A percentile compares a stretch with the other conserved stretches of the same genome.
phyloP scores from a whole-genome alignment of 1,140 invertebrate genomes.

The Lamellibrachia luymesi region DNA sequence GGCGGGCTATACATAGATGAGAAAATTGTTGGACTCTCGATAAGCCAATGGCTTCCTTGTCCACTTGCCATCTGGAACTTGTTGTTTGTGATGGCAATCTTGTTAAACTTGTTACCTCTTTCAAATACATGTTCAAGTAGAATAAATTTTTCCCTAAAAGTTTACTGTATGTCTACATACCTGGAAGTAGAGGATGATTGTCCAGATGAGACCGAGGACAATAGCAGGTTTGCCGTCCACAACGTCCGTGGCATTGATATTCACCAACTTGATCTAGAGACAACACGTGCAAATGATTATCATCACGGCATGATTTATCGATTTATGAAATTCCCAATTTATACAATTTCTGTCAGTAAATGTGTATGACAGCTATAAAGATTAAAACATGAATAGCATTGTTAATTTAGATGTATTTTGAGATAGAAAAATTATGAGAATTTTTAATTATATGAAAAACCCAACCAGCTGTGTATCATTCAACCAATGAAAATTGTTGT shows the following conservation, averaged over 20 bases:
- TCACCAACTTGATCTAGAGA: conserved; percentile 90
- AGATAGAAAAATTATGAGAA: background rate
- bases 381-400: background rate
- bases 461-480: too few relatives aligned
- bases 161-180: conserved; percentile 60
- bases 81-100: too few relatives aligned
- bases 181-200: conserved; percentile 99
- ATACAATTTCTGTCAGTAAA: background rate
- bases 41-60: too few relatives aligned
- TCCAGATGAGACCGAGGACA: conserved; percentile 97
- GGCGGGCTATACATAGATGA: too few relatives aligned
- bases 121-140: background rate
- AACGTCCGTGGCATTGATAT: conserved; percentile 96
- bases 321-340: too few relatives aligned
- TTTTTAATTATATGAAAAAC: background rate
- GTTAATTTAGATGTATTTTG: too few relatives aligned
- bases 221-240: conserved; percentile 97
- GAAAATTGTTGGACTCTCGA: too few relatives aligned
- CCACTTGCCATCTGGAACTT: too few relatives aligned
- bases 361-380: background rate
- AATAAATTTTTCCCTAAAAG: background rate
- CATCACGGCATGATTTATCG: too few relatives aligned
- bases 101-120: too few relatives aligned
- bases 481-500: too few relatives aligned
- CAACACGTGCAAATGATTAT: conserved; percentile 31